Evolutionary conservation across 2,888 invertebrate genomes (phyloP).

Genomic region (Leptopilina myrica): DNA sequence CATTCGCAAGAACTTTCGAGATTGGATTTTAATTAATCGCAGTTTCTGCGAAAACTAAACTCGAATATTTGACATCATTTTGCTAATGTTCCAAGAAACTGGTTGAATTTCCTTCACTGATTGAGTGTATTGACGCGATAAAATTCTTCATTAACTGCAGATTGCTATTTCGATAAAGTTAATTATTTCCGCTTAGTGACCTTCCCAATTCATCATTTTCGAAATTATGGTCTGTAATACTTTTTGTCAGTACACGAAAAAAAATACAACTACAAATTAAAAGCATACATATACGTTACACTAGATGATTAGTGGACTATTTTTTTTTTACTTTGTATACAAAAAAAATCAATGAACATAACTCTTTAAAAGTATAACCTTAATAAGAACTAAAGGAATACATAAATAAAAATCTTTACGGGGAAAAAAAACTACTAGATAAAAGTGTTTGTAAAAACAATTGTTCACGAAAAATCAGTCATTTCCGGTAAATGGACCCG

Average conservation of each 20-base stretch:
- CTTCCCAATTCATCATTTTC: constrained; percentile 30
- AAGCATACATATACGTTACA: too few species aligned
- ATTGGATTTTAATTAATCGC: constrained; percentile 22
- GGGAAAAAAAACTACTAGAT: neutral
- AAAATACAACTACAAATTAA: too few species aligned
- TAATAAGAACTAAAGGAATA: too few species aligned
- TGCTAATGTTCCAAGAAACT: neutral
- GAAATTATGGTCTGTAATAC: neutral
- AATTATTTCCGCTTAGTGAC: constrained; percentile 14
- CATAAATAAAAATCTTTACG: too few species aligned
- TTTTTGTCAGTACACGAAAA: too few species aligned
- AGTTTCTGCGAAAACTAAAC: neutral
- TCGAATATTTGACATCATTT: neutral
- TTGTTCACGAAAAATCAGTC: neutral
- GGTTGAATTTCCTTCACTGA: neutral
- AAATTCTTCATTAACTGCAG: constrained; percentile 5
- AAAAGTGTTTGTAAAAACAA: neutral
- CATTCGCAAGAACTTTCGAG: neutral
- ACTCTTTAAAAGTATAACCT: too few species aligned
- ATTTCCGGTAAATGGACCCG: constrained; percentile 8
- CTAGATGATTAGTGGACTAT: too few species aligned
- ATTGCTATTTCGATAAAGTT: constrained; percentile 12
- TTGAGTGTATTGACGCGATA: neutral
- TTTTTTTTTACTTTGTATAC: too few species aligned
- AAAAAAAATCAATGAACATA: too few species aligned